Evolutionary conservation across 2,113 vertebrate genomes (phyloP), one percentile per base, ranked within the genome.

Genomic region (Nymphicus hollandicus): DNA sequence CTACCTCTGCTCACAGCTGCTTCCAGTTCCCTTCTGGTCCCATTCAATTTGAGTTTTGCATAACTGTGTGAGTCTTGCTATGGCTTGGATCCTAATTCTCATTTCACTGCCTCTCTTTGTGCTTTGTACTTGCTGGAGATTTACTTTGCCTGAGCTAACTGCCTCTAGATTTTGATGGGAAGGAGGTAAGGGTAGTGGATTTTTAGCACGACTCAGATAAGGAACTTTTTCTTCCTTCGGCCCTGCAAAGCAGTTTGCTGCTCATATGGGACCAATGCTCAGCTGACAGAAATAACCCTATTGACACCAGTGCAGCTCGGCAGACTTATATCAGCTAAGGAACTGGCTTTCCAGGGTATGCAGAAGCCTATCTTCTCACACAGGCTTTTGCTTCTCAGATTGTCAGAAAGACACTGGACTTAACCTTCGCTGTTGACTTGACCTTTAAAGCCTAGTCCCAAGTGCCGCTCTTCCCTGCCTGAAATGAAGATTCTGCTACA

Each of bases 361-460:
- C 39, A 47, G 35, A 28, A 47, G 60, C 69, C 95, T 64, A 41
- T 74, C 65, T 78, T 86, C 86, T 86, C 73, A 71, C 47, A 65
- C 47, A 84, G 61, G 39, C 65, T 84, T 95, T 79, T 44, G 44
- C 61, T 89, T 89, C 86, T 79, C 65, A 52, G 86, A 78, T 61
- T 86, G 47, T 72, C 90, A 76, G 86, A 84, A 96, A 92, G 86
- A 78, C 77, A 19, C 52, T 65, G 61, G 69, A 61, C 61, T 96
- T 96, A 95, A 86, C 81, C 76, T 95, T 60, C 0, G 0, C n/a
- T 71, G 44, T 17, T 71, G 64, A n/a, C 35, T 68, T 88, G 86
- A 94, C 92, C 82, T 97, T 90, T 68, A 79, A 86, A 93, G 44
- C 52, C 77, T 35, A 9, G 33, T 81, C 72, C 90, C 65, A 78